Percentiles rank a stretch among this genome's conserved stretches.
Conservation (phyloP, 1,140 invertebrate species). For the Pseudomyrmex pallidus region DNA sequence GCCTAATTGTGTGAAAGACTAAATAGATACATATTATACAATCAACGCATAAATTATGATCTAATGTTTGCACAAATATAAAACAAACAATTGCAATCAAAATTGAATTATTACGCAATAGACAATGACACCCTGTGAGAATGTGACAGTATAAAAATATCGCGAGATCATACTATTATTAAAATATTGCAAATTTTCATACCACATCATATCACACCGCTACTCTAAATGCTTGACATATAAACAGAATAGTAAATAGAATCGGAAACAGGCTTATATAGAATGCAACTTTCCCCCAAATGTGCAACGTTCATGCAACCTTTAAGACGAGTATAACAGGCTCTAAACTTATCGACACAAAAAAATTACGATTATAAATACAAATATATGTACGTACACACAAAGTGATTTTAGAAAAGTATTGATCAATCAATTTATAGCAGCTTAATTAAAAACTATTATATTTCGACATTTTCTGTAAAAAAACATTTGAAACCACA, state of each 20-base stretch:
- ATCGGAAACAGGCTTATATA: slow-evolving; percentile 33
- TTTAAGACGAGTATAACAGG: slow-evolving; percentile 63
- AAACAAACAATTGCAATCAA: slow-evolving; percentile 30
- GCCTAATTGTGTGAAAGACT: too few relatives aligned
- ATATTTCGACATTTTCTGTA: too few relatives aligned
- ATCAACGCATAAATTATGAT: slow-evolving; percentile 30
- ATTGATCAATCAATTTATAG: too few relatives aligned
- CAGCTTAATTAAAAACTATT: too few relatives aligned
- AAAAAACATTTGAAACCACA: too few relatives aligned
- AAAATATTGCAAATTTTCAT: slow-evolving; percentile 9
- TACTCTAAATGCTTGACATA: background rate
- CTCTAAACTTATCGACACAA: slow-evolving; percentile 36
- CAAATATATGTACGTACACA: too few relatives aligned
- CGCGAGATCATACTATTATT: slow-evolving; percentile 14
- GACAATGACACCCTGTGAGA: slow-evolving; percentile 16
- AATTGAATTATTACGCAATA: slow-evolving; percentile 26
- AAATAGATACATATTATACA: too few relatives aligned
- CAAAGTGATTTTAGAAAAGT: too few relatives aligned
- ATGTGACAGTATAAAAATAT: slow-evolving; percentile 22
- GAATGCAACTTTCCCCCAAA: slow-evolving; percentile 35
- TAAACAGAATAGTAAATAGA: slow-evolving; percentile 12
- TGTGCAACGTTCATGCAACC: slow-evolving; percentile 68
- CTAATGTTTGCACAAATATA: slow-evolving; percentile 40
- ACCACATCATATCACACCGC: slow-evolving; percentile 9
- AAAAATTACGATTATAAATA: background rate